Evolutionary conservation across 2,113 vertebrate genomes (phyloP).

Genomic region (Macheiramphus alcinus): DNA sequence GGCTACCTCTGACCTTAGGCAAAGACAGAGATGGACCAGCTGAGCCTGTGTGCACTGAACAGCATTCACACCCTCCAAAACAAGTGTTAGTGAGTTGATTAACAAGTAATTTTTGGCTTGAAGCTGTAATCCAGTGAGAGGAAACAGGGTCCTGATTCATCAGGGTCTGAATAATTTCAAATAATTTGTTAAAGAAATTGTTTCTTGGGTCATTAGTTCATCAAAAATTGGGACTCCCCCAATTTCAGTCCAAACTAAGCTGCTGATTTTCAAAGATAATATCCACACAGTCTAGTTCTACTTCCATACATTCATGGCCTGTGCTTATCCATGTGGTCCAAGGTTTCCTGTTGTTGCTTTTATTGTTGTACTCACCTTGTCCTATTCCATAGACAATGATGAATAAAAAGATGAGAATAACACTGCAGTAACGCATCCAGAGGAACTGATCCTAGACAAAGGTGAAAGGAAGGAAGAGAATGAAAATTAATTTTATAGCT

Average conservation of each 20-base stretch:
- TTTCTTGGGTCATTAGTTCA: not conserved
- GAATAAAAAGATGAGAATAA: conserved; percentile 77
- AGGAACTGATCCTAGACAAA: conserved; percentile 54
- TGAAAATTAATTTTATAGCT: not conserved
- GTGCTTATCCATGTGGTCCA: not conserved
- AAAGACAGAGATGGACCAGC: not conserved
- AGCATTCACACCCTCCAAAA: not conserved
- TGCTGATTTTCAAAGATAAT: not conserved
- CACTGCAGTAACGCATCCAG: conserved; percentile 82
- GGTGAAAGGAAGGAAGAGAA: not conserved
- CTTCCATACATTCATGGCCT: not conserved
- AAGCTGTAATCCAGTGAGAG: not conserved
- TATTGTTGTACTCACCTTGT: conserved; percentile 64
- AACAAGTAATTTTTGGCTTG: not conserved
- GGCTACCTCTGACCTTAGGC: not conserved
- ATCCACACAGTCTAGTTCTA: not conserved
- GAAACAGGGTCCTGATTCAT: not conserved
- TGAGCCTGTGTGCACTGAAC: not conserved
- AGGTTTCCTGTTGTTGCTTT: not conserved
- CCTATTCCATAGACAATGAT: conserved; percentile 75
- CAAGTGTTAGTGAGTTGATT: not conserved
- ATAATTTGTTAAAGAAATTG: not conserved
- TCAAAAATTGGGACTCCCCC: not conserved
- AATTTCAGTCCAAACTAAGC: not conserved
- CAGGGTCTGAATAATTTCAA: not conserved